Evolutionary conservation across 2,797 vertebrate species (phyloP).

Genomic region (Rhinatrema bivittatum): DNA sequence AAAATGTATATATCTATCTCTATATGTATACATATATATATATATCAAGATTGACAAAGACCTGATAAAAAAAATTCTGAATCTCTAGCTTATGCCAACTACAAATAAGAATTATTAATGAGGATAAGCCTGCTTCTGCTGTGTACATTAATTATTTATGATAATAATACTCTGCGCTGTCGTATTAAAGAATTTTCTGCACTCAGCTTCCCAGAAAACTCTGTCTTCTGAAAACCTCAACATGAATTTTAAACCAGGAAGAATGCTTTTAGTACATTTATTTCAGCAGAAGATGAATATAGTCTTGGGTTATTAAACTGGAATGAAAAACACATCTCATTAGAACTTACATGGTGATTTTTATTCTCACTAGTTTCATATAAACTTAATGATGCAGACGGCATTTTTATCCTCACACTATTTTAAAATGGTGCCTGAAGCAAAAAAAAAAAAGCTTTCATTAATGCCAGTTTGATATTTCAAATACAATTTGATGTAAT

Average conservation of each 20-base stretch:
- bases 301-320: constrained; percentile 79
- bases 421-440: constrained; percentile 77
- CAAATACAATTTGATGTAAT: constrained; percentile 78
- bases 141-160: constrained; percentile 77
- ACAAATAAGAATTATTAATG: constrained; percentile 79
- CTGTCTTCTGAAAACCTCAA: constrained; percentile 56
- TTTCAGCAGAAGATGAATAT: constrained; percentile 72
- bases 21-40: too few relatives aligned
- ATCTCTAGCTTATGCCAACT: constrained; percentile 65
- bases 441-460: constrained; percentile 60
- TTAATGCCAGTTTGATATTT: constrained; percentile 79
- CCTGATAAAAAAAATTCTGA: constrained; percentile 59
- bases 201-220: constrained; percentile 64
- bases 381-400: constrained; percentile 79
- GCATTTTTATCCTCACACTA: constrained; percentile 76
- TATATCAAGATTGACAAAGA: constrained; percentile 65
- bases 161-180: constrained; percentile 65
- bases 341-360: constrained; percentile 79
- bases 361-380: constrained; percentile 78
- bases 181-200: constrained; percentile 73
- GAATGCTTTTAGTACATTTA: constrained; percentile 64
- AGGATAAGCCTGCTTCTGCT: constrained; percentile 67
- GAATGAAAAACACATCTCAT: constrained; percentile 80
- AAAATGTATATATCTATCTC: too few relatives aligned
- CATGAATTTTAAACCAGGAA: constrained; percentile 63